A percentile compares a stretch with the other conserved stretches of the same genome.
phyloP scores from a whole-genome alignment of 2,113 vertebrate species.

The Rhinolophus ferrumequinum region DNA sequence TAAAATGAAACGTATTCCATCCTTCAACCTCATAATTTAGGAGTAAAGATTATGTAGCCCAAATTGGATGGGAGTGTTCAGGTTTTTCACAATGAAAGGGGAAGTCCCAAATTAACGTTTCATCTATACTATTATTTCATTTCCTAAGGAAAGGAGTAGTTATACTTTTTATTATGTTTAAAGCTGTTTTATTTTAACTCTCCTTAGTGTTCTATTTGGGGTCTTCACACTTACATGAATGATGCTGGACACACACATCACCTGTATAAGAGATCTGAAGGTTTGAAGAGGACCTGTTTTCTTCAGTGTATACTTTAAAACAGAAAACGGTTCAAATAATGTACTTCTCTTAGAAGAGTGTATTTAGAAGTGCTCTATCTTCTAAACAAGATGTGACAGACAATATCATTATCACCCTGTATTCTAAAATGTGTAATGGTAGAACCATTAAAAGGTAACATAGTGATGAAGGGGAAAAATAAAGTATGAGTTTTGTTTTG shows the following conservation, averaged over 20 bases:
- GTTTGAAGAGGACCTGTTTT: not conserved
- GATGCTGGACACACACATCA: not conserved
- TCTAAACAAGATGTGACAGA: slow-evolving; percentile 49
- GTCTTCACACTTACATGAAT: not conserved
- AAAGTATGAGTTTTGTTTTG: slow-evolving; percentile 45
- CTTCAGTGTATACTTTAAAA: not conserved
- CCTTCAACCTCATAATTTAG: not conserved
- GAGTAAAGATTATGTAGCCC: not conserved
- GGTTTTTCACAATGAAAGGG: not conserved
- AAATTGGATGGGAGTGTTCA: not conserved
- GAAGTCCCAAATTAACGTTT: not conserved
- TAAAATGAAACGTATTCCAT: not conserved
- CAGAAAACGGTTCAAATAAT: not conserved
- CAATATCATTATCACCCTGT: not conserved
- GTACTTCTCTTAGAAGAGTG: not conserved
- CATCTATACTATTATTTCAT: not conserved
- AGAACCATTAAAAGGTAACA: slow-evolving; percentile 69
- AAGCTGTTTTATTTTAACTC: slow-evolving; percentile 25
- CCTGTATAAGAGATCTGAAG: not conserved
- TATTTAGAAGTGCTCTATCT: not conserved
- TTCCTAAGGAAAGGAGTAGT: slow-evolving; percentile 24
- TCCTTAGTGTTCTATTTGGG: not conserved
- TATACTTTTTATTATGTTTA: slow-evolving; percentile 13
- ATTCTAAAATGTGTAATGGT: not conserved
- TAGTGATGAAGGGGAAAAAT: slow-evolving; percentile 39